A percentile compares a stretch with the other conserved stretches of the same genome.
phyloP scores from a whole-genome alignment of 35 echinoderm and acorn worm genomes.

The Stichopus chloronotus region DNA sequence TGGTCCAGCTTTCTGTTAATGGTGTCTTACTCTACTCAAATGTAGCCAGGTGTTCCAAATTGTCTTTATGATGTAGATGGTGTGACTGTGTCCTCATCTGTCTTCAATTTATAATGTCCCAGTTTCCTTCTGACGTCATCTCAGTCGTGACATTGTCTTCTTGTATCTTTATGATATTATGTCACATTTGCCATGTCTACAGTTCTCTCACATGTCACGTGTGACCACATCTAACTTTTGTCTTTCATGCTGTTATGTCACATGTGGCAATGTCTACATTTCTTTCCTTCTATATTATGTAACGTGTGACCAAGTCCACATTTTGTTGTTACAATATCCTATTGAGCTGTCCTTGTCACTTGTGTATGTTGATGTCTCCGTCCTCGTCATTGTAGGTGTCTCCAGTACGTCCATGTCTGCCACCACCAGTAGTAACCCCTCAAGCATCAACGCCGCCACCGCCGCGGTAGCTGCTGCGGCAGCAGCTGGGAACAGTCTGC shows the following conservation, averaged over 20 bases:
- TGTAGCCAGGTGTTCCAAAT: too few relatives aligned
- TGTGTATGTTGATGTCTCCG: constrained; percentile 52
- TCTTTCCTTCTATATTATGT: background rate
- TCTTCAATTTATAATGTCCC: background rate
- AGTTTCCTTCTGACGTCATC: too few relatives aligned
- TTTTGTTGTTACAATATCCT: background rate
- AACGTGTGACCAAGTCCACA: background rate
- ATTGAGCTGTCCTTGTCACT: constrained; percentile 42
- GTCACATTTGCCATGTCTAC: too few relatives aligned
- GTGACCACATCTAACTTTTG: too few relatives aligned
- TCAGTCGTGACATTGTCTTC: too few relatives aligned
- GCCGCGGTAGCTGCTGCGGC: background rate
- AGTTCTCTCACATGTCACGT: too few relatives aligned
- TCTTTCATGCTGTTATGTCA: too few relatives aligned
- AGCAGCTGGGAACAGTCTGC: background rate
- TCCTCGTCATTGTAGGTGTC: constrained; percentile 68
- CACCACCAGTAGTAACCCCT: constrained; percentile 44
- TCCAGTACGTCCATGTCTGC: constrained; percentile 63
- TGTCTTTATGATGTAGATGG: too few relatives aligned
- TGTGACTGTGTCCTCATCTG: background rate
- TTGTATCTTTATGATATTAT: too few relatives aligned
- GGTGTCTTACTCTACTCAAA: too few relatives aligned
- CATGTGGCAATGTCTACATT: background rate
- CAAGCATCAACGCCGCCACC: constrained; percentile 10
- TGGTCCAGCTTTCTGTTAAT: too few relatives aligned